These are phyloP conservation scores for Sciurus vulgaris DNA, from an alignment of 2,797 vertebrate genomes.

Conservation along the genomic window DNA sequence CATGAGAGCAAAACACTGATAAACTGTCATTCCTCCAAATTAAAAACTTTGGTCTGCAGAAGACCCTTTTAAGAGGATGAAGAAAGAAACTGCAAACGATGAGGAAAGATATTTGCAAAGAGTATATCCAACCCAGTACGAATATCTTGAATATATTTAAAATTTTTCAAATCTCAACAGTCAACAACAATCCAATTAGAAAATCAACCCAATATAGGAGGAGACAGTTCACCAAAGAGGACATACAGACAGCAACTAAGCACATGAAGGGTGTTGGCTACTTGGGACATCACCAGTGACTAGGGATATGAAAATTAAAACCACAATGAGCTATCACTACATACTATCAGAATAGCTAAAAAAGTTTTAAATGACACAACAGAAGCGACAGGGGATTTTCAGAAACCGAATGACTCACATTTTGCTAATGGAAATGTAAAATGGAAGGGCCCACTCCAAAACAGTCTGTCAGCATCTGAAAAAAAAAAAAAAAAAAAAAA, in stretches of 20 bases:
- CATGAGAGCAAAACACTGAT: neutral
- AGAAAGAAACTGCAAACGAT: neutral
- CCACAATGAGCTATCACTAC: neutral
- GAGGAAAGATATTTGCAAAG: slow-evolving; percentile 30
- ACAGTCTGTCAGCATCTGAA: slow-evolving; percentile 45
- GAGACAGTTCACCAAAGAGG: neutral
- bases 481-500: too few relatives aligned
- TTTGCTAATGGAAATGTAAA: neutral
- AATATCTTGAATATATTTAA: neutral
- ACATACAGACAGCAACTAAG: neutral
- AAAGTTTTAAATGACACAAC: neutral
- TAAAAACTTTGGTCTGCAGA: neutral
- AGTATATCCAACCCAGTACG: neutral
- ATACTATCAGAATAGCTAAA: neutral
- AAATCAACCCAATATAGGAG: neutral
- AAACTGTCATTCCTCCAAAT: neutral
- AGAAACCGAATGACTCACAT: neutral
- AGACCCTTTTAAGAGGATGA: neutral
- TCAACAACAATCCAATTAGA: slow-evolving; percentile 30
- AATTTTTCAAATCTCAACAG: slow-evolving; percentile 26
- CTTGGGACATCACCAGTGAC: neutral
- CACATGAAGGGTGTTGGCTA: neutral
- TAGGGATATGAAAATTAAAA: slow-evolving; percentile 21
- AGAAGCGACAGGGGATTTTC: neutral
- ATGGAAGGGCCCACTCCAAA: neutral